phyloP scores from a whole-genome alignment of 2,888 invertebrate species.

The Hybos culiciformis region DNA sequence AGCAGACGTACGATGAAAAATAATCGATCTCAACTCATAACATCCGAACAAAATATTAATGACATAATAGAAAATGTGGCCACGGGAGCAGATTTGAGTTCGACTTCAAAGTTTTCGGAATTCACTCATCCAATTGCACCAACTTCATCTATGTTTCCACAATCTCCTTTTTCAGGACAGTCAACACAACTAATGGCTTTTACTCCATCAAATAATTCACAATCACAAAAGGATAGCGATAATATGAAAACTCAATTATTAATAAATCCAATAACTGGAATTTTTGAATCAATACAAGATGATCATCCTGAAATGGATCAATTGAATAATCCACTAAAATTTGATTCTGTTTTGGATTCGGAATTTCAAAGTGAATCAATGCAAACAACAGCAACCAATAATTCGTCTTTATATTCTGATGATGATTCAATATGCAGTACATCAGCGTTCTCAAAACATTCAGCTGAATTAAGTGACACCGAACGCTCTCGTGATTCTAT shows the following conservation, averaged over 20 bases:
- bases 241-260: constrained; percentile 54
- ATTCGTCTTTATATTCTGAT: constrained; percentile 44
- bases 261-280: constrained; percentile 79
- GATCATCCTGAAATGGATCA: too few species aligned
- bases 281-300: constrained; percentile 70
- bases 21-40: not conserved
- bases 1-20: not conserved
- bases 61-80: not conserved
- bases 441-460: constrained; percentile 39
- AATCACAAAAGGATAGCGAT: not conserved
- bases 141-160: not conserved
- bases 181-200: constrained; percentile 11
- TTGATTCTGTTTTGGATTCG: constrained; percentile 14
- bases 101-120: not conserved
- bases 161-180: not conserved
- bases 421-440: constrained; percentile 45
- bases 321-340: too few species aligned
- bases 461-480: constrained; percentile 41
- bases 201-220: constrained; percentile 9
- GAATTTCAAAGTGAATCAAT: constrained; percentile 4
- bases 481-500: constrained; percentile 37
- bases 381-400: constrained; percentile 24
- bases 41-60: not conserved
- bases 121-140: not conserved
- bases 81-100: constrained; percentile 2